Evolutionary conservation across 1,140 invertebrate species (phyloP), one percentile per base, ranked within the genome.

Genomic region (Ceratoteleas bidentatus): DNA sequence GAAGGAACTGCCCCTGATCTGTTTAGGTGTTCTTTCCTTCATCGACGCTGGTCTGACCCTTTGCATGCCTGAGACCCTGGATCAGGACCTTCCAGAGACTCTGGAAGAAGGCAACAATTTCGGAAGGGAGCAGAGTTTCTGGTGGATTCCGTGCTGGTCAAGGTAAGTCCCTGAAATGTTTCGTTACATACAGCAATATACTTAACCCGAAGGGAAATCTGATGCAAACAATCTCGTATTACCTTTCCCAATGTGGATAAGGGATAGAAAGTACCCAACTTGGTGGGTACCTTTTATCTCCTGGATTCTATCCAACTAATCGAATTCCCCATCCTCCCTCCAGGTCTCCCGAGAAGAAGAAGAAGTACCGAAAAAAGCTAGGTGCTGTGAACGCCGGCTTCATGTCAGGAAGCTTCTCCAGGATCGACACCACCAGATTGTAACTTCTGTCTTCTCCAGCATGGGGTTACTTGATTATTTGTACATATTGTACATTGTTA

Each of bases 31-130:
- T 0, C 83, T 97, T 15, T 95, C 96, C 0, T 92, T 97, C 3
- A 2, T 93, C 0, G 96, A 95, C 1, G 96, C 96, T 0, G 80
- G 95, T 2, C 85, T 97, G 7, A 94, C 95, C 8, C 91, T 97
- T 0, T 93, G 95, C 36, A 90, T 98, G 10, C 96, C 96, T 0
- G 97, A 98, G 92, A 97, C 97, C 0, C 91, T 96, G 81, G 93
- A 96, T 80, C 94, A 96, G 53, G 96, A 96, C 66, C 92, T 97
- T 70, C 96, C 96, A 0, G 95, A 96, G 86, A 96, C 96, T 0
- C 88, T 98, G 0, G 93, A 94, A 72, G 96, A 98, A 88, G 96
- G 96, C 7, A 96, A 97, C 90, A 93, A 95, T 70, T 98, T 97
- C 85, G 96, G 96, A 14, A 94, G 91, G 56, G 93, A 95, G 45